phyloP scores from a whole-genome alignment of 2,113 vertebrate species.

The Sprattus sprattus region DNA sequence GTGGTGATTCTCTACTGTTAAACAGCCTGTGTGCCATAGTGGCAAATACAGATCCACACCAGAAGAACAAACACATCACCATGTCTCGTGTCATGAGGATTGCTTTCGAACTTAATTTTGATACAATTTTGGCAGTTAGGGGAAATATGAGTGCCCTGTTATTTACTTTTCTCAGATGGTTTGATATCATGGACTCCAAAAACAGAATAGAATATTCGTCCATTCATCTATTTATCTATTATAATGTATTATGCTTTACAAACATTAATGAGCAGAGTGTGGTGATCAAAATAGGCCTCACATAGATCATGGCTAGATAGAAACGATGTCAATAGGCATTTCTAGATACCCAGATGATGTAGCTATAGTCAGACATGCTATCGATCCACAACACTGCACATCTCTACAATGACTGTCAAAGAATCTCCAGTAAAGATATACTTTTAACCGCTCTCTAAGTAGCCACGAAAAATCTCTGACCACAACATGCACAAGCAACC shows the following conservation, averaged over 20 bases:
- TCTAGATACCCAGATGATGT: too few relatives aligned
- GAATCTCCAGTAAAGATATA: not conserved
- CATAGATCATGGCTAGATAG: not conserved
- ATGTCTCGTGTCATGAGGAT: not conserved
- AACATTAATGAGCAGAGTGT: not conserved
- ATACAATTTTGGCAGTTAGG: not conserved
- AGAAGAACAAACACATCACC: too few relatives aligned
- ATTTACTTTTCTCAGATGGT: too few relatives aligned
- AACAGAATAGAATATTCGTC: not conserved
- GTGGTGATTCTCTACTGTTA: not conserved
- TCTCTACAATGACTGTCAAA: not conserved
- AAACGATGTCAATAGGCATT: not conserved
- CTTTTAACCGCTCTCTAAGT: not conserved
- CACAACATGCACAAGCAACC: not conserved
- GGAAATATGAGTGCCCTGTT: not conserved
- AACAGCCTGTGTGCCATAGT: constrained; percentile 12
- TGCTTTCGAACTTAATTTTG: not conserved
- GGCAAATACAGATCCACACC: constrained; percentile 12
- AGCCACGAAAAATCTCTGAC: not conserved
- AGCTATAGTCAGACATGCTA: not conserved
- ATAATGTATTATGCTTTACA: not conserved
- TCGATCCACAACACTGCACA: not conserved
- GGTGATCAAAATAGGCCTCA: not conserved
- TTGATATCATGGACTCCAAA: not conserved
- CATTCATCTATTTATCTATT: too few relatives aligned